Evolutionary conservation across 2,888 invertebrate genomes (phyloP).

Genomic region (Criorhina ranunculi): DNA sequence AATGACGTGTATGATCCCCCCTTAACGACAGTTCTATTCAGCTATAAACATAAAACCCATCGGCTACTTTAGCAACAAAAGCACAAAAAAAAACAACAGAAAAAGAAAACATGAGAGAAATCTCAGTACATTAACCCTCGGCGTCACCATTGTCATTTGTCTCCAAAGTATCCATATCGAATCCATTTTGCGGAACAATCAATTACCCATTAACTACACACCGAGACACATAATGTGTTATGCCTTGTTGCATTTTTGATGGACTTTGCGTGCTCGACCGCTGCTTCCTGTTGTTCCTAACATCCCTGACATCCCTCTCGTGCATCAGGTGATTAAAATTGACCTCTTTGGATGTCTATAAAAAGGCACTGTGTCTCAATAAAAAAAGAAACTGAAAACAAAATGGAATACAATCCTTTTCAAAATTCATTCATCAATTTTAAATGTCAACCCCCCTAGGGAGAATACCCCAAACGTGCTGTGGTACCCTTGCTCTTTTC

Average conservation of each 20-base stretch:
- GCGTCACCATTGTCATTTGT: conserved; percentile 52
- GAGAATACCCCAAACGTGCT: conserved; percentile 30
- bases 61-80: conserved; percentile 14
- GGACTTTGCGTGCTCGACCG: conserved; percentile 12
- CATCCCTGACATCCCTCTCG: conserved; percentile 12
- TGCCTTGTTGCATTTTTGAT: conserved; percentile 72
- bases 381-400: conserved; percentile 11
- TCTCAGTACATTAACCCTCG: conserved; percentile 67
- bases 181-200: conserved; percentile 56
- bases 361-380: conserved; percentile 23
- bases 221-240: conserved; percentile 51
- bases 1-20: conserved; percentile 64
- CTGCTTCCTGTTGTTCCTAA: neutral
- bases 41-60: conserved; percentile 61
- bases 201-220: conserved; percentile 66
- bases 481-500: neutral
- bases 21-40: conserved; percentile 67
- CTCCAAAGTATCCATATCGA: conserved; percentile 51
- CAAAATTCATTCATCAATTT: conserved; percentile 70
- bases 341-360: conserved; percentile 38
- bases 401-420: conserved; percentile 58
- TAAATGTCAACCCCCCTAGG: conserved; percentile 55
- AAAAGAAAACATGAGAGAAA: conserved; percentile 6
- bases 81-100: neutral
- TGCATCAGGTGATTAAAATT: conserved; percentile 68